Evolutionary conservation across 2,113 vertebrate species (phyloP), one percentile per base, ranked within the genome.

Genomic region (Bostrychus sinensis): DNA sequence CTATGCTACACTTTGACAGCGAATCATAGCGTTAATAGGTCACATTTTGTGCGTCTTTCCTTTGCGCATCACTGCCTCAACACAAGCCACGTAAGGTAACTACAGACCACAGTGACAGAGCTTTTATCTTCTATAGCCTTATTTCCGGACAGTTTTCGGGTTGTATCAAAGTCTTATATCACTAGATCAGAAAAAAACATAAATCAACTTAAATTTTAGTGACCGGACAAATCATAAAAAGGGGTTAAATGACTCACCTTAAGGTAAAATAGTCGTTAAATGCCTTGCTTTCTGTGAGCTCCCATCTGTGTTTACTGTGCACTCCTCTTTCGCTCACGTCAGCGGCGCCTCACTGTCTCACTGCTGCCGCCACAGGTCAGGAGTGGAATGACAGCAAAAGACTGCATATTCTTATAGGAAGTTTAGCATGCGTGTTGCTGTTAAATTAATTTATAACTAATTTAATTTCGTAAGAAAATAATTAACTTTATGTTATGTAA

Each of bases 331-430:
- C 43, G 37, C 46, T 0, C 43, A 30, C 62, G 46, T 39, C 30
- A 48, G 19, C 1, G 38, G 1, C 16, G 13, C 41, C 7, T 0
- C 11, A 5, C 0, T 3, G 50, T 17, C 10, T 30, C 69, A 0
- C 16, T 77, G 72, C 62, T 65, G 84, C 81, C 84, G 0, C 62
- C 73, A 7, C 73, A 77, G 86, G 74, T 32, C 77, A 50, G 84
- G 88, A 45, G 46, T 6, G 46, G 19, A 3, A 20, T 11, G 42
- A 45, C n/a, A 45, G n/a, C 37, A 1, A 12, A 39, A 6, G 5
- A 7, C 8, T 32, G 5, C 30, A 32, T 32, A 7, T 32, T 7
- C 30, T 7, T 32, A 5, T 32, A 32, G 8, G 5, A 7, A 7
- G 30, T 32, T 3, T 32, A 7, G 30, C 30, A 8, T 32, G 30